Percentiles rank a stretch among this genome's conserved stretches.
These are phyloP conservation scores for Eulithis prunata DNA, from an alignment of 2,888 invertebrate species.

Conservation along the genomic window DNA sequence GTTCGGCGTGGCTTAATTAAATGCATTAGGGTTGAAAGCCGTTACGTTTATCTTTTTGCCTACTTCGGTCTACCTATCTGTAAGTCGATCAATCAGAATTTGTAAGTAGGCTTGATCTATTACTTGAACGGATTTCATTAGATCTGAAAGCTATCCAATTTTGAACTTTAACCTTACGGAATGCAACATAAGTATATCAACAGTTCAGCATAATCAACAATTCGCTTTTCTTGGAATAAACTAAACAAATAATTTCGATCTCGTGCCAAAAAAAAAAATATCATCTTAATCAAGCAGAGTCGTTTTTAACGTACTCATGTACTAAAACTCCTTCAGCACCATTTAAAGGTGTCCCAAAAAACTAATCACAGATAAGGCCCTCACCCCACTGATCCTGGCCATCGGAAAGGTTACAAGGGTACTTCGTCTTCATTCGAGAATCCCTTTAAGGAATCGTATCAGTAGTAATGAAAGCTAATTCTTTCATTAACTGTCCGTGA, in stretches of 20 bases:
- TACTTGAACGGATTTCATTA: slow-evolving; percentile 19
- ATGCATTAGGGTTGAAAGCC: slow-evolving; percentile 72
- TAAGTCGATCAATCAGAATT: slow-evolving; percentile 42
- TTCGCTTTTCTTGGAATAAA: background rate
- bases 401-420: slow-evolving; percentile 75
- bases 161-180: slow-evolving; percentile 7
- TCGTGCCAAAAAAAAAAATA: background rate
- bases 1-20: slow-evolving; percentile 74
- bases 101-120: slow-evolving; percentile 30
- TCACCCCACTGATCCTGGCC: slow-evolving; percentile 67
- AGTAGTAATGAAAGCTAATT: slow-evolving; percentile 84
- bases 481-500: slow-evolving; percentile 83
- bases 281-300: background rate
- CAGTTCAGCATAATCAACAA: background rate
- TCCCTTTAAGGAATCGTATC: slow-evolving; percentile 83
- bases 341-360: slow-evolving; percentile 67
- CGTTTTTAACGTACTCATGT: slow-evolving; percentile 10
- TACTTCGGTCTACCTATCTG: slow-evolving; percentile 32
- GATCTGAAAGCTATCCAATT: slow-evolving; percentile 11
- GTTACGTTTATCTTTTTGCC: slow-evolving; percentile 46
- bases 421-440: slow-evolving; percentile 81
- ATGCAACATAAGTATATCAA: background rate
- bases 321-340: slow-evolving; percentile 43
- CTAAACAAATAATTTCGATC: too few species aligned
- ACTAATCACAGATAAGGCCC: slow-evolving; percentile 76